A percentile compares a stretch with the other conserved stretches of the same genome.
Conservation (phyloP, 2,113 vertebrate species). For the Xenotilapia longispinis region DNA sequence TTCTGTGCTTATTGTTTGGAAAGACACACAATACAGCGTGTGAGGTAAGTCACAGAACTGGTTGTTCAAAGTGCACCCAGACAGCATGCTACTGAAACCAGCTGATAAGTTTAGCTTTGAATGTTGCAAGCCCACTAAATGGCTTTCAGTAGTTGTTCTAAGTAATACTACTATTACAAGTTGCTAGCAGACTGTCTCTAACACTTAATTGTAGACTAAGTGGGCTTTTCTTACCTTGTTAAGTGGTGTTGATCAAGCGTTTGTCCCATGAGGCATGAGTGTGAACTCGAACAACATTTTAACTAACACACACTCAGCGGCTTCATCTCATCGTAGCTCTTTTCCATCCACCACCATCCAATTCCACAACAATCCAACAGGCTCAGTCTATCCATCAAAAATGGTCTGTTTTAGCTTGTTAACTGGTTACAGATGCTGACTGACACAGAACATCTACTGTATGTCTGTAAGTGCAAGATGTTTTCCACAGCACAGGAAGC, state of each 20-base stretch:
- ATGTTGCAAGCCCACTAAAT: neutral
- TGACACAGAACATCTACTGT: neutral
- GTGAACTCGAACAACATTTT: neutral
- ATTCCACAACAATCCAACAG: neutral
- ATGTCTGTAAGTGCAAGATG: neutral
- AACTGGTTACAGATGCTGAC: slow-evolving; percentile 18
- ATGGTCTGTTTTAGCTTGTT: neutral
- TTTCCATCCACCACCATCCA: neutral
- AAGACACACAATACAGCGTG: neutral
- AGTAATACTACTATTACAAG: neutral
- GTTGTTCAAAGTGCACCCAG: neutral
- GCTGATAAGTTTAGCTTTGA: neutral
- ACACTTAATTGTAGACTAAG: neutral
- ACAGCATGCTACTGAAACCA: neutral
- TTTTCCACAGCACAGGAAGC: neutral
- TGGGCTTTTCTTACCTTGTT: neutral
- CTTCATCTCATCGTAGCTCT: neutral
- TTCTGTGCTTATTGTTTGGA: neutral
- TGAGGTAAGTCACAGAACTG: neutral
- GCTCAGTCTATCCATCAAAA: neutral
- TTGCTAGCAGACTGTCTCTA: neutral
- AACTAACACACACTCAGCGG: neutral
- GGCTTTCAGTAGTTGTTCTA: neutral
- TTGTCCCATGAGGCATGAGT: neutral
- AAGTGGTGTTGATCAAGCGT: neutral